Percentiles rank a stretch among this genome's conserved stretches.
Evolutionary conservation across 2,797 vertebrate genomes (phyloP).

Genomic region (Pachyuromys duprasi): DNA sequence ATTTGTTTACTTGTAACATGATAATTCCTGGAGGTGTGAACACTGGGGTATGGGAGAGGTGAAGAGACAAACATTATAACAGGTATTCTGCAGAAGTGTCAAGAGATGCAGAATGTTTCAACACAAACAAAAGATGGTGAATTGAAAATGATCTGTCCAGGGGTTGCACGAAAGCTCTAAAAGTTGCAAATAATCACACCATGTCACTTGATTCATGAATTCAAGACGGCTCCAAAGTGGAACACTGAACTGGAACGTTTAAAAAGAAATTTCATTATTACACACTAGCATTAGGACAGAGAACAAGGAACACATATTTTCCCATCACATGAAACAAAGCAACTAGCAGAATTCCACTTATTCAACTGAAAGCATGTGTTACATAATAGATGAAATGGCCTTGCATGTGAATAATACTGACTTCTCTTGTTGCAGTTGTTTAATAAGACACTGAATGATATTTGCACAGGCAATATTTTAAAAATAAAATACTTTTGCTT

Average conservation of each 20-base stretch:
- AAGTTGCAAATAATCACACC: conserved; percentile 71
- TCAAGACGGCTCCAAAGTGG: conserved; percentile 55
- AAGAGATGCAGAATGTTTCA: conserved; percentile 79
- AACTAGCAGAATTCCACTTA: not conserved
- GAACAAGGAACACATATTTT: not conserved
- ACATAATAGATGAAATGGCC: not conserved
- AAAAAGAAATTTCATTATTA: conserved; percentile 58
- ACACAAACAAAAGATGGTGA: conserved; percentile 83
- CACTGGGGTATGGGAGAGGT: conserved; percentile 81
- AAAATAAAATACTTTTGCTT: conserved; percentile 12
- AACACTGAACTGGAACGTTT: conserved; percentile 43
- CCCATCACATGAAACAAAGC: not conserved
- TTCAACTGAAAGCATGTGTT: conserved; percentile 32
- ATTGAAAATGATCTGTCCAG: conserved; percentile 76
- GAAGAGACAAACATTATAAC: conserved; percentile 83
- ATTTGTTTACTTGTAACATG: conserved; percentile 87
- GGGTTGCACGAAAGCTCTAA: conserved; percentile 75
- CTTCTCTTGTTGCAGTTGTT: not conserved
- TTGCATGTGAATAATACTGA: not conserved
- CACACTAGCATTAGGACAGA: not conserved
- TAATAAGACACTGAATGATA: conserved; percentile 13
- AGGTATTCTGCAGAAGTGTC: conserved; percentile 81
- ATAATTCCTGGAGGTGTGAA: conserved; percentile 85
- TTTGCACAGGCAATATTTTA: not conserved
- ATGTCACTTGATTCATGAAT: conserved; percentile 54